phyloP scores from a whole-genome alignment of 1,140 invertebrate genomes.

The Plectrocnemia conspersa region DNA sequence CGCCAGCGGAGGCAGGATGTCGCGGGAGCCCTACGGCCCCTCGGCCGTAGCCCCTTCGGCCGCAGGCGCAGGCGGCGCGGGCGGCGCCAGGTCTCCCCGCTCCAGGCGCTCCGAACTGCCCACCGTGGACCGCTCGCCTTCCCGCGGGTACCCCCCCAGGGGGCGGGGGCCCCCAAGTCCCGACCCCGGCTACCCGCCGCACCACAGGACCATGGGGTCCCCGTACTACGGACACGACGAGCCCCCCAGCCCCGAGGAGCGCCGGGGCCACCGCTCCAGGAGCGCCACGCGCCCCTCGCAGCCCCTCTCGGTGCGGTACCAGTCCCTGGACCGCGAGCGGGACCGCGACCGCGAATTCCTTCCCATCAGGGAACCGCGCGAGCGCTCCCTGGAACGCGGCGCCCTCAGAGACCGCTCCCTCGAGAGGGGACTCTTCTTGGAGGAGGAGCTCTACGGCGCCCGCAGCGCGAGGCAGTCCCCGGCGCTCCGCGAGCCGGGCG shows the following conservation, averaged over 20 bases:
- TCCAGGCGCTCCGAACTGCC: constrained; percentile 66
- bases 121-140: constrained; percentile 80
- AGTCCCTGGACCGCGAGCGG: constrained; percentile 69
- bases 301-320: constrained; percentile 60
- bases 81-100: constrained; percentile 58
- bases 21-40: constrained; percentile 65
- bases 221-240: constrained; percentile 71
- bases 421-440: constrained; percentile 63
- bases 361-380: constrained; percentile 68
- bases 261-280: constrained; percentile 59
- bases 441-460: constrained; percentile 68
- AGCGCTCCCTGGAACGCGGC: constrained; percentile 48
- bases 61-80: constrained; percentile 47
- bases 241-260: constrained; percentile 65
- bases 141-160: constrained; percentile 61
- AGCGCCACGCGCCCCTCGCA: constrained; percentile 55
- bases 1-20: constrained; percentile 54
- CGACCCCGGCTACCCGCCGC: constrained; percentile 27
- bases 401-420: constrained; percentile 55
- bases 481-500: constrained; percentile 48
- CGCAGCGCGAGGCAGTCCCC: constrained; percentile 75
- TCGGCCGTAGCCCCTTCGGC: constrained; percentile 43
- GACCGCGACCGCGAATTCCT: constrained; percentile 73
- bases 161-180: constrained; percentile 46
- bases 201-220: constrained; percentile 51